A percentile compares a stretch with the other conserved stretches of the same genome.
These are phyloP conservation scores for Lagria hirta DNA, from an alignment of 2,888 invertebrate genomes.

Conservation along the genomic window DNA sequence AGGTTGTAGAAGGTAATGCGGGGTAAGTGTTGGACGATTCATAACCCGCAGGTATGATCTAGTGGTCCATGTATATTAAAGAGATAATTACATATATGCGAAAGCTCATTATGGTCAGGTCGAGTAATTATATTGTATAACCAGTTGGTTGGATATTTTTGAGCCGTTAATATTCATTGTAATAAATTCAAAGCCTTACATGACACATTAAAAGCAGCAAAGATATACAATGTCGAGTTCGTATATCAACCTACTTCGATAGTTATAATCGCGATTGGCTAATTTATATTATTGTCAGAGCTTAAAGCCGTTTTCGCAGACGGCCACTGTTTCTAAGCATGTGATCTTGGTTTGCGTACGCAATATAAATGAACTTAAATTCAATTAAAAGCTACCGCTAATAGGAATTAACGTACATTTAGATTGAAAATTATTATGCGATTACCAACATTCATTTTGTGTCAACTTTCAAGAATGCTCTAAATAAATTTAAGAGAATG, in stretches of 20 bases:
- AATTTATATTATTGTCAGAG: slow-evolving; percentile 38
- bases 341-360: slow-evolving; percentile 36
- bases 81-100: slow-evolving; percentile 24
- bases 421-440: slow-evolving; percentile 45
- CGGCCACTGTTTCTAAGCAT: slow-evolving; percentile 29
- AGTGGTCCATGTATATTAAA: slow-evolving; percentile 22
- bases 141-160: slow-evolving; percentile 29
- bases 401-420: slow-evolving; percentile 46
- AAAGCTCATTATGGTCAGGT: slow-evolving; percentile 30
- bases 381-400: slow-evolving; percentile 44
- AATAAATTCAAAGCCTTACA: slow-evolving; percentile 48
- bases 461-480: slow-evolving; percentile 9
- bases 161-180: slow-evolving; percentile 37
- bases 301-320: slow-evolving; percentile 12
- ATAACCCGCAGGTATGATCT: slow-evolving; percentile 12
- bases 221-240: slow-evolving; percentile 41
- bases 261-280: slow-evolving; percentile 44
- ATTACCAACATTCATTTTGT: slow-evolving; percentile 30
- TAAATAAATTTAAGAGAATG: too few relatives aligned
- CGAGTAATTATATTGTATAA: slow-evolving; percentile 35
- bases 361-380: slow-evolving; percentile 47
- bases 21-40: slow-evolving; percentile 8
- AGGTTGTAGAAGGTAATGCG: slow-evolving; percentile 7
- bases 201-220: slow-evolving; percentile 48
- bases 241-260: slow-evolving; percentile 37